phyloP scores from a whole-genome alignment of 2,113 vertebrate genomes.

The Dolichotis patagonum region DNA sequence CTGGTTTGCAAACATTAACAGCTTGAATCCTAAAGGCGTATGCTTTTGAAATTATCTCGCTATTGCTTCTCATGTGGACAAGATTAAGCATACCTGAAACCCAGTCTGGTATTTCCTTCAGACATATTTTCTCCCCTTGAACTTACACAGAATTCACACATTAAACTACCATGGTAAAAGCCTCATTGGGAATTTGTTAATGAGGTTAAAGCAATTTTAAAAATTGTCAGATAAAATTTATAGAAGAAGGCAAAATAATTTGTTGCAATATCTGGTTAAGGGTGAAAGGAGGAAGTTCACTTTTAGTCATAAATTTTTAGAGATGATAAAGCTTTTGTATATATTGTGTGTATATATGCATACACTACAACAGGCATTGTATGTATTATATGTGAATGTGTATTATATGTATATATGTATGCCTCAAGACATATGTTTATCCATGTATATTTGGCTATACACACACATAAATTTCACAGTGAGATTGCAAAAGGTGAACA shows the following conservation, averaged over 20 bases:
- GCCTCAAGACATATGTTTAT: neutral
- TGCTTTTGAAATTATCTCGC: constrained; percentile 80
- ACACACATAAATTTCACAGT: neutral
- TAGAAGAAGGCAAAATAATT: neutral
- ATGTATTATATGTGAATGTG: neutral
- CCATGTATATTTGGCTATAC: neutral
- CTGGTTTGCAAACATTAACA: constrained; percentile 85
- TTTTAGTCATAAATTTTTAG: neutral
- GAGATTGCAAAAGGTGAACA: neutral
- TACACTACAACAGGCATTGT: neutral
- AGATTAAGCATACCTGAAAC: constrained; percentile 74
- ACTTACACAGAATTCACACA: neutral
- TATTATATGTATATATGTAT: neutral
- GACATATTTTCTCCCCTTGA: constrained; percentile 41
- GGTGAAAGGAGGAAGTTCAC: neutral
- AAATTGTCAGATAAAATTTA: constrained; percentile 10
- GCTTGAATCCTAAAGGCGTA: constrained; percentile 81
- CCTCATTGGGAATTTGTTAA: constrained; percentile 58
- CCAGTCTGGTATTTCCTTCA: constrained; percentile 47
- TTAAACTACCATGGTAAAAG: neutral
- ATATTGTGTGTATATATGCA: neutral
- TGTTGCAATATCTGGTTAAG: neutral
- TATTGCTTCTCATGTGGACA: constrained; percentile 66
- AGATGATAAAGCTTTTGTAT: neutral
- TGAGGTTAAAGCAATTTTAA: constrained; percentile 6